Evolutionary conservation across 2,113 vertebrate species (phyloP).

Genomic region (Thalassoma bifasciatum): DNA sequence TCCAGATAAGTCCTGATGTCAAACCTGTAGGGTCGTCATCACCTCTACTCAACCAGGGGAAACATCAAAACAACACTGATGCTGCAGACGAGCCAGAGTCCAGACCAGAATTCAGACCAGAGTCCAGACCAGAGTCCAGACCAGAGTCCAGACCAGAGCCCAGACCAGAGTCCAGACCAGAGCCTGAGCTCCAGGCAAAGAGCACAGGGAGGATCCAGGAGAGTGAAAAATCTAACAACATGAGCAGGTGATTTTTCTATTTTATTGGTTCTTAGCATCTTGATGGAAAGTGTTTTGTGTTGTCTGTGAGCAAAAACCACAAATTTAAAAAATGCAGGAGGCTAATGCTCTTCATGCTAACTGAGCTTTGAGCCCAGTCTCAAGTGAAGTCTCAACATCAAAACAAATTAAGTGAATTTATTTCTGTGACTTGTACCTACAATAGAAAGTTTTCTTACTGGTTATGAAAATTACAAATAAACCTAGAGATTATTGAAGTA

Average conservation of each 20-base stretch:
- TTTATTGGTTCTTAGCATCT: not conserved
- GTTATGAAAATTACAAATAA: no score
- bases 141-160: not conserved
- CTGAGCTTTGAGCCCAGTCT: no score
- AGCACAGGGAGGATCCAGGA: not conserved
- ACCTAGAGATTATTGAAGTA: no score
- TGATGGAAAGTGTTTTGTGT: no score
- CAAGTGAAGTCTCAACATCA: no score
- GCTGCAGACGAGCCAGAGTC: not conserved
- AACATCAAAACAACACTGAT: not conserved
- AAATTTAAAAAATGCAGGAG: no score
- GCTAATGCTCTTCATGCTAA: no score
- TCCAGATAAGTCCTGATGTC: not conserved
- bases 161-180: not conserved
- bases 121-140: not conserved
- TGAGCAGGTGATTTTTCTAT: slow-evolving; percentile 41
- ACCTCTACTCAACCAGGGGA: not conserved
- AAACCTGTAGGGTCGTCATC: not conserved
- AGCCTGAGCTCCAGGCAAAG: not conserved
- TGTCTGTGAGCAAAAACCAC: no score
- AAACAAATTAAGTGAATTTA: no score
- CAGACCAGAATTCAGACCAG: not conserved
- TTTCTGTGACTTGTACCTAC: no score
- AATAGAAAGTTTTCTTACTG: no score
- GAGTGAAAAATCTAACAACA: slow-evolving; percentile 1